Percentiles rank a stretch among this genome's conserved stretches.
Evolutionary conservation across 1,140 invertebrate species (phyloP).

Genomic region (Drosophila athabasca): DNA sequence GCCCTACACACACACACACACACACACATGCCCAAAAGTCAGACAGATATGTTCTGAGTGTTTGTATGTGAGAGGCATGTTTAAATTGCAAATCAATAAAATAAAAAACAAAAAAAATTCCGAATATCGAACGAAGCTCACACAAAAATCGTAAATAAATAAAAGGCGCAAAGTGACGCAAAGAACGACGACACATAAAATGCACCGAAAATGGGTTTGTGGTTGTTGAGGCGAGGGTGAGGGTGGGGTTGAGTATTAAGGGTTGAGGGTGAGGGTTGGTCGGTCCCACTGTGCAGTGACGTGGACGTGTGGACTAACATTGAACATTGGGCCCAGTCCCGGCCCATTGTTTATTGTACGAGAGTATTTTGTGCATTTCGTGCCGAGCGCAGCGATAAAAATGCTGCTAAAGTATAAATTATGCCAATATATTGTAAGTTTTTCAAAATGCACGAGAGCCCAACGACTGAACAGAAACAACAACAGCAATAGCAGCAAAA

Average conservation of each 20-base stretch:
- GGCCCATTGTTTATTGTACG: conserved; percentile 71
- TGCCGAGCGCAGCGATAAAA: conserved; percentile 77
- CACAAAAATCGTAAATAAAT: conserved; percentile 66
- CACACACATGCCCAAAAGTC: conserved; percentile 26
- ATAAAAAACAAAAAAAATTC: conserved; percentile 8
- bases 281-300: neutral
- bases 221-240: neutral
- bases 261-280: too few relatives aligned
- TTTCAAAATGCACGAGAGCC: conserved; percentile 54
- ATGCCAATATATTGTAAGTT: conserved; percentile 64
- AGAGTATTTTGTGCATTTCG: conserved; percentile 57
- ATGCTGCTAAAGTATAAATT: conserved; percentile 81
- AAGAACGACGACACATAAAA: conserved; percentile 34
- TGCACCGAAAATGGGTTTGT: conserved; percentile 21
- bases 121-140: conserved; percentile 36
- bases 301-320: conserved; percentile 57
- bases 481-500: neutral
- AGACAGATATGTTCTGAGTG: conserved; percentile 14
- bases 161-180: conserved; percentile 55
- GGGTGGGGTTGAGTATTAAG: too few relatives aligned
- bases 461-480: conserved; percentile 7
- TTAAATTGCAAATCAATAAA: conserved; percentile 66
- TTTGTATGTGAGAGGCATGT: conserved; percentile 16
- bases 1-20: conserved; percentile 14
- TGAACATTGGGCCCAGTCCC: conserved; percentile 49